Base-by-base conservation (phyloP, 2,113 vertebrate genomes). In the Colius striatus region DNA sequence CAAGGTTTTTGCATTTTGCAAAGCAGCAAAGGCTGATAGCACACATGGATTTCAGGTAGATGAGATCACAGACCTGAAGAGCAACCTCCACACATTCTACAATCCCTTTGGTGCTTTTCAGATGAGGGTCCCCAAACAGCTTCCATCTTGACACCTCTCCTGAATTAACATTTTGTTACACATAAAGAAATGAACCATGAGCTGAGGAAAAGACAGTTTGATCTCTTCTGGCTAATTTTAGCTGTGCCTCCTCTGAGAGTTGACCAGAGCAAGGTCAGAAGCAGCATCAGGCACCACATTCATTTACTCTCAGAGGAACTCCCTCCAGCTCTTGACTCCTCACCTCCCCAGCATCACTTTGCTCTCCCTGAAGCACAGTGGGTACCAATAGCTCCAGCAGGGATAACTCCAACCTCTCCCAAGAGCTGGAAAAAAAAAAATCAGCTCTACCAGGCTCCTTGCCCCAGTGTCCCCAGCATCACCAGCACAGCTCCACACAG, bases 131-230 rank as follows among this genome's bases (percentile, higher is more conserved):
- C 43, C 50, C 22, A 21, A 61, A 36, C 41, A 6, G 50, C 27
- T 10, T 15, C 76, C 21, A 3, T 9, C 11, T 2, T 8, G 32
- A 25, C 29, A 3, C 48, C 15, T 29, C 41, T 43, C 41, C 47
- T 7, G 57, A 29, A 11, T 30, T 11, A 66, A 30, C 1, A 3
- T 9, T 43, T n/a, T 11, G 7, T 38, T 38, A 23, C 32, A 14
- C 6, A 3, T 11, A 38, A 14, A 51, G 63, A 53, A 0, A 18
- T 5, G 7, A 8, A 26, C n/a, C 7, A 4, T 0, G 4, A 61
- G n/a, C 70, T 21, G 66, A 26, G 26, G 19, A 81, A 50, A 41
- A 41, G 38, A 9, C 38, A 41, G 38, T 41, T 41, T 55, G 54
- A 13, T 19, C 47, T 27, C 26, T 70, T 32, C 7, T 23, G 41